Base-by-base conservation (phyloP, 2,113 vertebrate genomes). In the Glaucidium brasilianum region DNA sequence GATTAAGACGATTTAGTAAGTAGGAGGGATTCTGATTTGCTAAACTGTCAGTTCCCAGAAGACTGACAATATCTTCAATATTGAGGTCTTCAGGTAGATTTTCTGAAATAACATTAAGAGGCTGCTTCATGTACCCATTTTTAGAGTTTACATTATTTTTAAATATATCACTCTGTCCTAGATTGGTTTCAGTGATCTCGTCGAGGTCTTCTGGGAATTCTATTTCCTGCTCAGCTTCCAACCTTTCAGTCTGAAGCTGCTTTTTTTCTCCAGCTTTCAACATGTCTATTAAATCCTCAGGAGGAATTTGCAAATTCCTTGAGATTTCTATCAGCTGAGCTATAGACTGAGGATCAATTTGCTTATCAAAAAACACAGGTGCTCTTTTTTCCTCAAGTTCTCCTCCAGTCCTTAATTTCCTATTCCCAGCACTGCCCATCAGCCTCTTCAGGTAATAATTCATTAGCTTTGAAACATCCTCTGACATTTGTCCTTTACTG, bases 261-360 rank as follows among this genome's bases (percentile, higher is more conserved):
- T 87, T 96, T 66, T 96, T 97, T 66, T 98, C 98, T 71, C 98
- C 98, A 10, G 88, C 97, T 97, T 97, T 98, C 71, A 99, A 94
- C 98, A 99, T 98, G 88, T 99, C 98, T 86, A 99, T 93, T 85
- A 99, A 98, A 90, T 99, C 99, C 95, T 99, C 99, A 2, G 99
- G 99, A 49, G 99, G 99, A 63, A 99, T 99, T 97, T 99, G 98
- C 91, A 99, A 98, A 95, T 98, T 99, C 84, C 98, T 98, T 66
- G 99, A 99, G 94, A 99, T 98, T 95, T 99, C 98, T 72, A 99
- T 98, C 86, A 99, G 96, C 93, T 99, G 98, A 93, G 99, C 99
- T 95, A 99, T 96, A 79, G 98, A 96, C 56, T 97, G 98, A 43
- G 99, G 98, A 71, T 99, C 98, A 1, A 98, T 96, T 53, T 98